phyloP scores from a whole-genome alignment of 2,888 invertebrate genomes.

The Syrista parreyssii region DNA sequence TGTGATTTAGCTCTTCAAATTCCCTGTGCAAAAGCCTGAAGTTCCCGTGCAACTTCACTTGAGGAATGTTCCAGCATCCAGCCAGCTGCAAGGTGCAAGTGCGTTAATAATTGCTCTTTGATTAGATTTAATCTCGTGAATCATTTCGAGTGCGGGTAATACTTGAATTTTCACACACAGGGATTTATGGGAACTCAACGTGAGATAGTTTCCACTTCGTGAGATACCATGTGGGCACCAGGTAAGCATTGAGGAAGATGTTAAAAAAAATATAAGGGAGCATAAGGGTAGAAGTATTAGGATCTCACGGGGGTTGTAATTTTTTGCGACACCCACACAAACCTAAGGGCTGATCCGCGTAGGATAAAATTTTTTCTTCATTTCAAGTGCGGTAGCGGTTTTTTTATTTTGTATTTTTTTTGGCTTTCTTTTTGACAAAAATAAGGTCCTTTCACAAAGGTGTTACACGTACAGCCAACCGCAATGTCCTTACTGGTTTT shows the following conservation, averaged over 20 bases:
- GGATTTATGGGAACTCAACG: background rate
- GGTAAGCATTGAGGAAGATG: background rate
- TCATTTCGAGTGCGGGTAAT: background rate
- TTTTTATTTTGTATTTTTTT: background rate
- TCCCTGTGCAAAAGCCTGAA: background rate
- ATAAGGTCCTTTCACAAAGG: background rate
- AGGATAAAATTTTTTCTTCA: background rate
- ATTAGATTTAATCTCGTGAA: conserved; percentile 33
- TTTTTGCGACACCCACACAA: background rate
- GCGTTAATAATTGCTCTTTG: conserved; percentile 48
- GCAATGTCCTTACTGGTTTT: background rate
- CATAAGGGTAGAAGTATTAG: conserved; percentile 11
- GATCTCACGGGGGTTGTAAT: background rate
- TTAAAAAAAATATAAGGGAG: conserved; percentile 12
- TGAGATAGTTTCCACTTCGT: background rate
- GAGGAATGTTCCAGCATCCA: background rate
- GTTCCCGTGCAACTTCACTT: background rate
- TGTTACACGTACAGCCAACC: background rate
- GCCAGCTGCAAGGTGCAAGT: conserved; percentile 11
- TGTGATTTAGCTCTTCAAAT: background rate
- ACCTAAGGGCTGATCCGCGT: background rate
- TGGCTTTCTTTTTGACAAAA: background rate
- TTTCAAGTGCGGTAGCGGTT: background rate
- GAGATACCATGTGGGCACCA: background rate
- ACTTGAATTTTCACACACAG: background rate